Conservation (phyloP, 1,140 invertebrate species). For the Holotrichia oblita region DNA sequence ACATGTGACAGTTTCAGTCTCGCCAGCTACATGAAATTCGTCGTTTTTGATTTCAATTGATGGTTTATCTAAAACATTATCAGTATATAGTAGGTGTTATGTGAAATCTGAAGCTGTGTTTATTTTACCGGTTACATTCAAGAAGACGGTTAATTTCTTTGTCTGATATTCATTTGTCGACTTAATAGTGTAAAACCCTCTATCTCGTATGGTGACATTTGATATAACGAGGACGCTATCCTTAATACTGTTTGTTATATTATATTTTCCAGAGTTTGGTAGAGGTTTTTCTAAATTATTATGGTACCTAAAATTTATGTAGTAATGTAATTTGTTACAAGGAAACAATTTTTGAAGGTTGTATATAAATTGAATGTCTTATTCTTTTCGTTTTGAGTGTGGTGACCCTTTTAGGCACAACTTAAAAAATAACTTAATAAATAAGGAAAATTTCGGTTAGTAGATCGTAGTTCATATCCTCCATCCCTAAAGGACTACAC, state of each 20-base stretch:
- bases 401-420: too few relatives aligned
- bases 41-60: slow-evolving; percentile 58
- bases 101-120: neutral
- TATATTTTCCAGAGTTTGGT: neutral
- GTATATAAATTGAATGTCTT: too few relatives aligned
- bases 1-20: slow-evolving; percentile 60
- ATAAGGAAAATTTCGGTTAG: too few relatives aligned
- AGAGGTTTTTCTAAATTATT: neutral
- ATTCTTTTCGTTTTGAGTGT: too few relatives aligned
- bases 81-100: neutral
- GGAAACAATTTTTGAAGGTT: too few relatives aligned
- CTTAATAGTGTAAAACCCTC: neutral
- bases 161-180: neutral
- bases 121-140: neutral
- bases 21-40: slow-evolving; percentile 61
- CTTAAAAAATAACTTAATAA: too few relatives aligned
- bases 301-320: neutral
- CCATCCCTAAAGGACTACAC: too few relatives aligned
- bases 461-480: too few relatives aligned
- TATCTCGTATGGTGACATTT: neutral
- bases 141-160: neutral
- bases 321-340: too few relatives aligned
- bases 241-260: neutral
- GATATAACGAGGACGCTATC: neutral
- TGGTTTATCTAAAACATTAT: slow-evolving; percentile 60